Evolutionary conservation across 2,113 vertebrate species (phyloP).

Genomic region (Accipiter cooperii): DNA sequence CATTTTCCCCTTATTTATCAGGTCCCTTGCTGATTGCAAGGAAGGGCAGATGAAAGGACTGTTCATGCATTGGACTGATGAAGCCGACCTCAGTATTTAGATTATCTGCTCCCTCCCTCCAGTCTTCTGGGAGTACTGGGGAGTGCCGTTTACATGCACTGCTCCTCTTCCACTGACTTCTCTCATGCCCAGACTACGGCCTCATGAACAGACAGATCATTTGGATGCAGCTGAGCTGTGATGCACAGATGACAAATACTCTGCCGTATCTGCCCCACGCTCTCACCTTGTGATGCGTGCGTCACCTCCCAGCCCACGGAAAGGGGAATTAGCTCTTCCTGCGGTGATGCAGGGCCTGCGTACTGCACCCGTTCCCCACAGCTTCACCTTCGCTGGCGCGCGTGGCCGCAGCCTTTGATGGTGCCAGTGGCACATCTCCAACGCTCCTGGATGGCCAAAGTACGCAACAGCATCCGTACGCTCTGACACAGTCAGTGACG

Average conservation of each 20-base stretch:
- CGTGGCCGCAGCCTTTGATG: neutral
- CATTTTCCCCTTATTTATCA: neutral
- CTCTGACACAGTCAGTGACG: fast-evolving
- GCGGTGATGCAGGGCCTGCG: fast-evolving
- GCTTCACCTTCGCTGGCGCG: neutral
- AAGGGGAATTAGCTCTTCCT: neutral
- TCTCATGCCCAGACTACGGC: fast-evolving
- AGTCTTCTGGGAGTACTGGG: neutral
- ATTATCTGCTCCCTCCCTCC: neutral
- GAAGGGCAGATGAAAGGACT: neutral
- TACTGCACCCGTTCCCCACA: neutral
- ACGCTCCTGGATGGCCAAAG: fast-evolving
- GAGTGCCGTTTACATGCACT: neutral
- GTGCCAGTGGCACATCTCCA: too few species aligned
- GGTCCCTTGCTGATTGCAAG: neutral
- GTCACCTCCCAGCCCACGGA: fast-evolving
- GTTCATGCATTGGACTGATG: too few species aligned
- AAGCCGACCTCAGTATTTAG: neutral
- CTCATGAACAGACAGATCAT: neutral
- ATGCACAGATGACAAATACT: fast-evolving
- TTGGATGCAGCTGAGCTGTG: neutral
- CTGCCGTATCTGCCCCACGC: neutral
- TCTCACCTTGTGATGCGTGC: fast-evolving
- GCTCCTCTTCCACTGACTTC: neutral
- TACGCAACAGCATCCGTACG: fast-evolving